Conservation (phyloP, 2,797 vertebrate genomes). For the Triplophysa yarkandensis region DNA sequence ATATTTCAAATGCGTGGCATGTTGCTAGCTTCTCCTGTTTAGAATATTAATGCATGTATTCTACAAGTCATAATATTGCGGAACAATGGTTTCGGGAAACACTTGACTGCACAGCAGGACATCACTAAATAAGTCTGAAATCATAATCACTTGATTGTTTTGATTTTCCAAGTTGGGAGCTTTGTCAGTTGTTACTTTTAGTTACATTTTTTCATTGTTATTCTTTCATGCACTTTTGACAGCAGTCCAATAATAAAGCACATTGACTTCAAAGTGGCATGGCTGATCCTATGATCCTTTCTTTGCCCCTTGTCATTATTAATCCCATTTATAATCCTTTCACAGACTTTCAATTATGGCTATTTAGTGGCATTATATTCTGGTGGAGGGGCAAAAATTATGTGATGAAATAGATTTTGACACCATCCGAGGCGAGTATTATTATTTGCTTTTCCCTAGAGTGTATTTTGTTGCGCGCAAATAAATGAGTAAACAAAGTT, state of each 20-base stretch:
- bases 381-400: slow-evolving; percentile 55
- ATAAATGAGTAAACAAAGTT: slow-evolving; percentile 37
- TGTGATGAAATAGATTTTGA: slow-evolving; percentile 50
- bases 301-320: slow-evolving; percentile 70
- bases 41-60: too few species aligned
- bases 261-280: slow-evolving; percentile 77
- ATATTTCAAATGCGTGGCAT: too few species aligned
- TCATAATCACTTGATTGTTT: slow-evolving; percentile 13
- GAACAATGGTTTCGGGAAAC: too few species aligned
- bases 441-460: slow-evolving; percentile 28
- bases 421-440: slow-evolving; percentile 15
- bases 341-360: slow-evolving; percentile 71
- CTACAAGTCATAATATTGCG: too few species aligned
- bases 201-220: slow-evolving; percentile 1
- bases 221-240: slow-evolving; percentile 1
- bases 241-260: slow-evolving; percentile 68
- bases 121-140: slow-evolving; percentile 13
- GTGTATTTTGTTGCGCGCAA: slow-evolving; percentile 39
- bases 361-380: slow-evolving; percentile 70
- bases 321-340: slow-evolving; percentile 80
- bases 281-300: slow-evolving; percentile 72
- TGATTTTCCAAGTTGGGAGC: neutral
- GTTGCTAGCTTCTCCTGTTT: too few species aligned
- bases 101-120: slow-evolving; percentile 22
- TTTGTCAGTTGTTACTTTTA: neutral